phyloP scores from a whole-genome alignment of 2,888 invertebrate genomes.

The Xestia ashworthii region DNA sequence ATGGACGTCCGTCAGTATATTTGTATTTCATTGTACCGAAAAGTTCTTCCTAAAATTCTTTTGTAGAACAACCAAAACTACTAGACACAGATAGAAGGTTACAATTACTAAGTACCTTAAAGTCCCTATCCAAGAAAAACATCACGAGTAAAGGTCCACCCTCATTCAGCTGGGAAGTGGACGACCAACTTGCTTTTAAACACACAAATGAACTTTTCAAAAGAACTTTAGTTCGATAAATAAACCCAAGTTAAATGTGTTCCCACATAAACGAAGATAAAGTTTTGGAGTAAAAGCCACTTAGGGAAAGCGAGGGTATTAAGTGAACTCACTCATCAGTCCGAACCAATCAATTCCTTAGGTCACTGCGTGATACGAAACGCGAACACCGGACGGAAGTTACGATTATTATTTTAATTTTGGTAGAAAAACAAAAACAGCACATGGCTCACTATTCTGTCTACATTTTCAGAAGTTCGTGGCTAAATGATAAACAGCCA shows the following conservation, averaged over 20 bases:
- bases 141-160: constrained; percentile 19
- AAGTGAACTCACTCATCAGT: constrained; percentile 44
- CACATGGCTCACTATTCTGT: neutral
- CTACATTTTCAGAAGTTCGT: neutral
- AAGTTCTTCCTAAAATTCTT: neutral
- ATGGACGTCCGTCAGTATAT: neutral
- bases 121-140: constrained; percentile 36
- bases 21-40: neutral
- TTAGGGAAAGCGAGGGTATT: constrained; percentile 55
- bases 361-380: constrained; percentile 17
- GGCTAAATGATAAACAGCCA: neutral
- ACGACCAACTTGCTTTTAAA: constrained; percentile 50
- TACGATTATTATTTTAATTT: constrained; percentile 14
- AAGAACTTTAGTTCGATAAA: constrained; percentile 63
- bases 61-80: neutral
- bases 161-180: constrained; percentile 30
- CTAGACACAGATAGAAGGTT: neutral
- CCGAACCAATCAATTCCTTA: constrained; percentile 46
- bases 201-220: constrained; percentile 59
- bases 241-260: constrained; percentile 60
- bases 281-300: constrained; percentile 62
- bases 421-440: constrained; percentile 9
- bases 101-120: constrained; percentile 27
- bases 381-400: constrained; percentile 21
- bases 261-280: constrained; percentile 47